Base-by-base conservation (phyloP, 2,888 invertebrate genomes). In the Antheraea yamamai region DNA sequence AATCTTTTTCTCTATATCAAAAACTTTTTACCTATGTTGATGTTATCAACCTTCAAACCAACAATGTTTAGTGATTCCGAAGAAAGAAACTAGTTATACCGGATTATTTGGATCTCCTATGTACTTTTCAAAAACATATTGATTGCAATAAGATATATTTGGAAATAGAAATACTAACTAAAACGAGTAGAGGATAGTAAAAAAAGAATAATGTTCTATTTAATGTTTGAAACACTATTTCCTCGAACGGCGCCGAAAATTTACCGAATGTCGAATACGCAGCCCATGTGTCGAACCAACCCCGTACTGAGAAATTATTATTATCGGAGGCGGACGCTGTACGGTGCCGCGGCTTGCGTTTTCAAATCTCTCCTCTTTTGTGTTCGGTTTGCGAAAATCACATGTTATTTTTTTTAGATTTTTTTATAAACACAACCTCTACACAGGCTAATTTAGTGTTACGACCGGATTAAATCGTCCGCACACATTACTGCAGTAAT, bases 271-370 rank as follows among this genome's bases (percentile, higher is more conserved):
- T 80, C 64, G 83, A 87, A 84, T 86, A 84, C 78, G 82, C 81
- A 77, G 79, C 78, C 79, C 77, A 77, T 79, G 81, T 84, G 82
- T 82, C 81, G 81, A 77, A 77, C 79, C 79, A n/a, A 70, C 39
- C 79, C 81, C 82, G 84, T 84, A 85, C 78, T 12, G 47, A 47
- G 80, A 77, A 85, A 86, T 86, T 89, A 89, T 88, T 88, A 88
- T 88, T 82, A 84, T 79, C 83, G 82, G 80, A 81, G 81, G 75
- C 77, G 74, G 73, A 10, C 26, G 64, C 30, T 26, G 64, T 23
- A 64, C 20, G 3, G 61, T 12, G 75, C 77, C 78, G 81, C 76
- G 82, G 83, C 79, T 76, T 78, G 80, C 82, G 80, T 86, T 86
- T 84, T 84, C 85, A 79, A 81, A 76, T 79, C 83, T 90, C n/a